Evolutionary conservation across 1,140 invertebrate species (phyloP), one percentile per base, ranked within the genome.

Genomic region (Leguminivora glycinivorella): DNA sequence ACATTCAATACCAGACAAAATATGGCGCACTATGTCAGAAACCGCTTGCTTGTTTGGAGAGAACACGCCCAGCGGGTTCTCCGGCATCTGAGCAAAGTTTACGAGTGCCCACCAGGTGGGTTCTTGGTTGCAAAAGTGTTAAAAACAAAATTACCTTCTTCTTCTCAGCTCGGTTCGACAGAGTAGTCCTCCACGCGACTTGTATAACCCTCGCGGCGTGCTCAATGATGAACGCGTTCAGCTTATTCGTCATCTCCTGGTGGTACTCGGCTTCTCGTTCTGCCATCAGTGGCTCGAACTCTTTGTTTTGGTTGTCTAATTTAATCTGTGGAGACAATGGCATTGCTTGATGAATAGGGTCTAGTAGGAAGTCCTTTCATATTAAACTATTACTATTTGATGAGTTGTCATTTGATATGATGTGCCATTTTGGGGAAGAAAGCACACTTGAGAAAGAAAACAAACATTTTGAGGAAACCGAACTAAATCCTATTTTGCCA

Each of bases 181-280:
- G 76, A 17, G 92, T 88, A 1, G 84, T 79, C 17, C 89, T 75
- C 90, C 90, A 92, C 0, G 85, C 85, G 25, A 60, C 70, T 76
- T 92, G 92, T 17, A 92, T 88, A 22, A 92, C 89, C 24, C 86
- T 83, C 9, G 89, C 92, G 0, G 89, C 87, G 60, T 92, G 90
- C 58, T 91, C 89, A 38, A 87, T 19, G 0, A 85, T 72, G 82
- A 92, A 92, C 68, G 81, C 85, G 24, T 82, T 82, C 84, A 92
- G 83, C 77, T 92, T 92, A 69, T 83, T 80, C 12, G 80, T 83
- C 82, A 92, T 84, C 75, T 92, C 92, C 26, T 80, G 80, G 68
- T 92, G 86, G 66, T 92, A 92, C 72, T 92, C 92, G 5, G 76
- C 85, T 70, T 92, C 92, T 70, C 90, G 81, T 70, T 92, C 89